Conservation (phyloP, 1,140 invertebrate genomes). For the Trialeurodes vaporariorum region DNA sequence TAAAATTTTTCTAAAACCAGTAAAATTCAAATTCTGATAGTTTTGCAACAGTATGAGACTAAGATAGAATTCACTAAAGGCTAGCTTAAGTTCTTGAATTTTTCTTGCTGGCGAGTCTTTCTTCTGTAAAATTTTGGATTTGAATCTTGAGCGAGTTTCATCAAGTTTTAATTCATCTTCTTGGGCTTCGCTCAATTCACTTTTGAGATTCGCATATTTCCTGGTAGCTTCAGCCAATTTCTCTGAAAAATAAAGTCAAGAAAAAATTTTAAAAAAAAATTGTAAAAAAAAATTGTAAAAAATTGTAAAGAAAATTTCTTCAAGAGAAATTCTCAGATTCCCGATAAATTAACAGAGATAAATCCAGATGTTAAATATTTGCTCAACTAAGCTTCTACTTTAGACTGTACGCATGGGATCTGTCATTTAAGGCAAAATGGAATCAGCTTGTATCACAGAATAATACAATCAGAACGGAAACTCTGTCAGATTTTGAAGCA, state of each 20-base stretch:
- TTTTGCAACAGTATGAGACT: slow-evolving; percentile 86
- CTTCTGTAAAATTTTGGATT: slow-evolving; percentile 34
- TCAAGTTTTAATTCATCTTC: slow-evolving; percentile 49
- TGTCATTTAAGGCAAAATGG: too few relatives aligned
- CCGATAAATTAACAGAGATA: too few relatives aligned
- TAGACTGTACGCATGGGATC: too few relatives aligned
- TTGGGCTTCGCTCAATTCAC: slow-evolving; percentile 67
- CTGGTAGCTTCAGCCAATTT: slow-evolving; percentile 93
- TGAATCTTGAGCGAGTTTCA: slow-evolving; percentile 21
- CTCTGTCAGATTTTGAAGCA: too few relatives aligned
- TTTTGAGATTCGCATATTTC: slow-evolving; percentile 83
- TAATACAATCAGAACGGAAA: too few relatives aligned
- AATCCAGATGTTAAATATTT: too few relatives aligned
- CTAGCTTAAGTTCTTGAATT: slow-evolving; percentile 88
- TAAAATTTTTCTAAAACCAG: slow-evolving; percentile 98
- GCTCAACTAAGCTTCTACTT: too few relatives aligned
- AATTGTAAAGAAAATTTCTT: slow-evolving; percentile 6
- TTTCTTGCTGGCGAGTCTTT: slow-evolving; percentile 55
- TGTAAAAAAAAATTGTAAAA: too few relatives aligned
- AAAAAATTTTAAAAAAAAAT: slow-evolving; percentile 11
- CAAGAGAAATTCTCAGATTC: too few relatives aligned
- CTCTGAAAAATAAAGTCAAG: slow-evolving; percentile 45
- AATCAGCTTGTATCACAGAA: too few relatives aligned
- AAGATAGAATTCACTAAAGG: slow-evolving; percentile 98
- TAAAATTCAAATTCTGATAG: slow-evolving; percentile 94